These are phyloP conservation scores for Nanger granti DNA, from an alignment of 2,113 vertebrate species.

Conservation along the genomic window DNA sequence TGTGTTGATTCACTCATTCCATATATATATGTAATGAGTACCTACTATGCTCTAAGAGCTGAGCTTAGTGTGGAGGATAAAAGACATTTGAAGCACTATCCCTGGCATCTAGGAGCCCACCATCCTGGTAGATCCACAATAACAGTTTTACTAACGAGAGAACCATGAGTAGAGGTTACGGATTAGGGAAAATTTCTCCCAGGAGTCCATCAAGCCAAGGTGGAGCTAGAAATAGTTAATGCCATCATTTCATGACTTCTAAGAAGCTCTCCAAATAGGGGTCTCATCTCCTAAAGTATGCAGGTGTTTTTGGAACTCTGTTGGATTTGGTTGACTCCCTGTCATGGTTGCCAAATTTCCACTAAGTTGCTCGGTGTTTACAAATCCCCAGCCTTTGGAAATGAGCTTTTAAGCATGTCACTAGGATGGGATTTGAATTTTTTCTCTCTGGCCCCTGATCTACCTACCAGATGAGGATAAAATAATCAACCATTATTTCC, in stretches of 20 bases:
- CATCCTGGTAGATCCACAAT: neutral
- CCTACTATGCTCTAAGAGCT: neutral
- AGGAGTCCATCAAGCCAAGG: neutral
- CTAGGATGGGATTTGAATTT: neutral
- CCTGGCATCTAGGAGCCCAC: neutral
- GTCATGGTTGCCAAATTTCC: neutral
- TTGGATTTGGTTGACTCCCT: neutral
- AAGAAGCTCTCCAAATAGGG: neutral
- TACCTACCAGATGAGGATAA: neutral
- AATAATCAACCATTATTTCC: neutral
- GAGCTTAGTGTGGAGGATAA: neutral
- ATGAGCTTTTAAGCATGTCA: neutral
- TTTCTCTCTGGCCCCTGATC: neutral
- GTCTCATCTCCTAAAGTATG: neutral
- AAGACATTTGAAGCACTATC: neutral
- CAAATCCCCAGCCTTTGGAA: neutral
- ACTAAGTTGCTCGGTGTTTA: neutral
- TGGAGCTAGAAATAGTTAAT: neutral
- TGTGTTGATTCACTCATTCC: neutral
- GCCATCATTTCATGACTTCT: neutral
- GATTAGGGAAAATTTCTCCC: neutral
- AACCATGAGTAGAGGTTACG: neutral
- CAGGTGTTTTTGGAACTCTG: neutral
- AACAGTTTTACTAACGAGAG: neutral
- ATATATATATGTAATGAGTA: neutral